phyloP scores from a whole-genome alignment of 2,888 invertebrate species.

The Idaea dimidiata region DNA sequence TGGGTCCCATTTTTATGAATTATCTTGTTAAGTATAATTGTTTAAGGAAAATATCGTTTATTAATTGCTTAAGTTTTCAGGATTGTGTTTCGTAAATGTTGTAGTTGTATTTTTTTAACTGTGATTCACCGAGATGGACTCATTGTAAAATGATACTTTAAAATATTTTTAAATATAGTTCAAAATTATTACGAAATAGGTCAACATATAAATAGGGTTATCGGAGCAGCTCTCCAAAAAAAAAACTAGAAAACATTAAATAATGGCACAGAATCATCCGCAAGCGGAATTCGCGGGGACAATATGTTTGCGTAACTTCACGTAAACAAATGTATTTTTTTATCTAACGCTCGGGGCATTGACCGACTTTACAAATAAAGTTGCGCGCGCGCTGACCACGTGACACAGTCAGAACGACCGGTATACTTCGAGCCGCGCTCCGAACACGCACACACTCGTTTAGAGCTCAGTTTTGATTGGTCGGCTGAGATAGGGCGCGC shows the following conservation, averaged over 20 bases:
- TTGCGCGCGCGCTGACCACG: conserved; percentile 76
- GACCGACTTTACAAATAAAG: conserved; percentile 77
- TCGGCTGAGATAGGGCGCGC: conserved; percentile 45
- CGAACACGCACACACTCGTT: conserved; percentile 2
- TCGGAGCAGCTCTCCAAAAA: background rate
- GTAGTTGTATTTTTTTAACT: background rate
- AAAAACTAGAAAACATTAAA: conserved; percentile 27
- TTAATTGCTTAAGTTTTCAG: conserved; percentile 24
- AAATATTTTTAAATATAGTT: conserved; percentile 10
- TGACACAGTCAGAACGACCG: conserved; percentile 66
- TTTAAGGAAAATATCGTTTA: conserved; percentile 29
- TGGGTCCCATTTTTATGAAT: conserved; percentile 31
- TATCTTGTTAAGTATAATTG: conserved; percentile 34
- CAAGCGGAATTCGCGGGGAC: conserved; percentile 45
- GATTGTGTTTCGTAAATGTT: conserved; percentile 13
- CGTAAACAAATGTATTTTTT: conserved; percentile 73
- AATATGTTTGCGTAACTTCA: conserved; percentile 70
- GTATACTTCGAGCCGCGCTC: conserved; percentile 32
- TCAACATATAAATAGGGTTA: background rate
- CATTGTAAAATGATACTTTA: conserved; percentile 3
- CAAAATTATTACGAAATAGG: conserved; percentile 4
- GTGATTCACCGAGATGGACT: background rate
- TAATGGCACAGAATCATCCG: conserved; percentile 35
- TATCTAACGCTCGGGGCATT: conserved; percentile 78
- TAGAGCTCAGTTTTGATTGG: conserved; percentile 37